A percentile compares a stretch with the other conserved stretches of the same genome.
Evolutionary conservation across 2,797 vertebrate species (phyloP).

Genomic region (Eulemur rubriventer): DNA sequence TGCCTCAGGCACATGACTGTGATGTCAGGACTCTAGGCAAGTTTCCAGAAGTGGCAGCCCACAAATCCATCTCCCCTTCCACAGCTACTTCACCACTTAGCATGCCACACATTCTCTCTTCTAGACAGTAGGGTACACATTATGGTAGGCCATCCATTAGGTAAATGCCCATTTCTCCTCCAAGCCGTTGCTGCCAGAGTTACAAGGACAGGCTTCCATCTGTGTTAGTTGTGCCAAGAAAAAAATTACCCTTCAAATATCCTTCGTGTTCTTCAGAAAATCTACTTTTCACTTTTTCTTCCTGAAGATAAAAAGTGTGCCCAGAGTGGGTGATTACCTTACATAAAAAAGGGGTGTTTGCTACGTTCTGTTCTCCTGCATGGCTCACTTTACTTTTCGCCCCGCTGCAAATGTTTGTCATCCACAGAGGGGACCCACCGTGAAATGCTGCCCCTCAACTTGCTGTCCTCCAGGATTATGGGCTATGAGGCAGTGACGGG

Average conservation of each 20-base stretch:
- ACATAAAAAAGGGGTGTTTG: neutral
- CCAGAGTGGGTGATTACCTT: no score
- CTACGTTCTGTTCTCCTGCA: neutral
- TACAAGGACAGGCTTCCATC: neutral
- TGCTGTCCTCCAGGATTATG: neutral
- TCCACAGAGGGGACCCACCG: neutral
- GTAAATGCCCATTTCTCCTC: neutral
- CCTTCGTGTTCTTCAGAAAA: neutral
- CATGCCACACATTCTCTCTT: neutral
- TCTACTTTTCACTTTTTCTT: neutral
- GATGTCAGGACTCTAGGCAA: neutral
- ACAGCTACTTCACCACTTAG: neutral
- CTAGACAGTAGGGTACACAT: neutral
- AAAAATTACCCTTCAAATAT: neutral
- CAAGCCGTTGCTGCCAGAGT: neutral
- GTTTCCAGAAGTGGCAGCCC: neutral
- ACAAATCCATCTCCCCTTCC: neutral
- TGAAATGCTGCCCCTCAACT: neutral
- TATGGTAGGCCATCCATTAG: neutral
- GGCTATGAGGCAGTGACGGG: fast-evolving
- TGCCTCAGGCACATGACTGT: neutral
- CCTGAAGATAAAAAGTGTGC: neutral
- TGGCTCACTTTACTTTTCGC: neutral
- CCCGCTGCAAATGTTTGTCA: neutral
- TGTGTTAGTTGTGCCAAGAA: neutral